Evolutionary conservation across 2,113 vertebrate genomes (phyloP).

Genomic region (Neodontobutis hainanensis): DNA sequence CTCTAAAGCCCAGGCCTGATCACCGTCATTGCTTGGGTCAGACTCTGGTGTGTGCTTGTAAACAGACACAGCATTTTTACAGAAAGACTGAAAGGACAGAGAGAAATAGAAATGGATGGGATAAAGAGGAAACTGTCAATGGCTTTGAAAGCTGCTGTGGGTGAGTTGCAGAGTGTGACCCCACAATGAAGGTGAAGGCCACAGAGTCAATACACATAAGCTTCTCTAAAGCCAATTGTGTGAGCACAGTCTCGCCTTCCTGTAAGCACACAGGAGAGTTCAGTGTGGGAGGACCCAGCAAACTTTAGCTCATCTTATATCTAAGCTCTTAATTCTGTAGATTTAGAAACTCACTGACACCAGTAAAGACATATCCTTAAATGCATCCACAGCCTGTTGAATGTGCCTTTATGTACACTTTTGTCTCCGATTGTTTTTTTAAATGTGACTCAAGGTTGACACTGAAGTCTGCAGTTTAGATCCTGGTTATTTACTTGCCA

Average conservation of each 20-base stretch:
- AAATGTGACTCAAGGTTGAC: constrained; percentile 30
- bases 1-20: neutral
- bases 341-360: too few species aligned
- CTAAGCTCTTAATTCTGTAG: neutral
- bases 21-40: constrained; percentile 2
- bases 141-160: constrained; percentile 42
- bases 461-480: constrained; percentile 29
- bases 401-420: neutral
- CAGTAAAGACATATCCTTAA: too few species aligned
- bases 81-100: constrained; percentile 24
- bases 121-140: constrained; percentile 40
- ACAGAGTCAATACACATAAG: constrained; percentile 40
- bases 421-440: constrained; percentile 4
- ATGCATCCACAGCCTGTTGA: neutral
- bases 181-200: constrained; percentile 58
- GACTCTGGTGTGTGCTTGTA: constrained; percentile 21
- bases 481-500: constrained; percentile 46
- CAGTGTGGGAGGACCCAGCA: constrained; percentile 7
- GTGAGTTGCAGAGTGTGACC: constrained; percentile 40
- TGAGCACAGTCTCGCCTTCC: constrained; percentile 29
- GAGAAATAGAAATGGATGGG: neutral
- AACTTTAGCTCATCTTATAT: neutral
- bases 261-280: constrained; percentile 32
- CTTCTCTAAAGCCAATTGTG: constrained; percentile 31
- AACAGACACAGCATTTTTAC: constrained; percentile 29